These are phyloP conservation scores for Ganaspis sp. DNA, from an alignment of 1,140 invertebrate genomes.

Conservation along the genomic window DNA sequence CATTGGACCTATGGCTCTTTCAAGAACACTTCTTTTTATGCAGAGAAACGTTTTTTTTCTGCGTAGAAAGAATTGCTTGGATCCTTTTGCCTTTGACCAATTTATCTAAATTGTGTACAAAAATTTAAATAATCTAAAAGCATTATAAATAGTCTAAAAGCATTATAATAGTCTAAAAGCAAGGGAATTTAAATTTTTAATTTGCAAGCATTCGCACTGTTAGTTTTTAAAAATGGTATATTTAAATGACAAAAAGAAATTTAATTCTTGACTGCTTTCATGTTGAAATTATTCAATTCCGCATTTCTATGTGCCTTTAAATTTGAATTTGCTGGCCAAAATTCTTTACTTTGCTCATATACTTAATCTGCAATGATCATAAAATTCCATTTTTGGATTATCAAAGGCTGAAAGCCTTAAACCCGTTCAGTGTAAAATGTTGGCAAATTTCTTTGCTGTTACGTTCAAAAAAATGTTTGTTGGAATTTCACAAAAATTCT, in stretches of 20 bases:
- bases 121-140: background rate
- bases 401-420: background rate
- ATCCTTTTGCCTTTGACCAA: background rate
- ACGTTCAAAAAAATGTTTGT: no score
- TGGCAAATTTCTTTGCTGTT: no score
- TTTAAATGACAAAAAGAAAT: background rate
- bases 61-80: background rate
- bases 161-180: background rate
- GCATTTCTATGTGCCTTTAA: background rate
- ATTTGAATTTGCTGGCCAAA: background rate
- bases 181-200: background rate
- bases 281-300: background rate
- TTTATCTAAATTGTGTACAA: background rate
- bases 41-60: background rate
- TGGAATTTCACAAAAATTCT: no score
- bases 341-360: background rate
- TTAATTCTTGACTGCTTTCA: background rate
- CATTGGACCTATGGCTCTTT: background rate
- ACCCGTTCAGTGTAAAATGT: background rate
- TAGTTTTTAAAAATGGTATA: background rate
- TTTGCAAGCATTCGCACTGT: background rate
- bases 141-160: conserved; percentile 1
- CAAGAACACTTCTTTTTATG: no score
- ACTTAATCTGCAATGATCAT: background rate
- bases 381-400: conserved; percentile 2